These are phyloP conservation scores for Anagyrus pseudococci DNA, from an alignment of 2,888 invertebrate species.

Conservation along the genomic window DNA sequence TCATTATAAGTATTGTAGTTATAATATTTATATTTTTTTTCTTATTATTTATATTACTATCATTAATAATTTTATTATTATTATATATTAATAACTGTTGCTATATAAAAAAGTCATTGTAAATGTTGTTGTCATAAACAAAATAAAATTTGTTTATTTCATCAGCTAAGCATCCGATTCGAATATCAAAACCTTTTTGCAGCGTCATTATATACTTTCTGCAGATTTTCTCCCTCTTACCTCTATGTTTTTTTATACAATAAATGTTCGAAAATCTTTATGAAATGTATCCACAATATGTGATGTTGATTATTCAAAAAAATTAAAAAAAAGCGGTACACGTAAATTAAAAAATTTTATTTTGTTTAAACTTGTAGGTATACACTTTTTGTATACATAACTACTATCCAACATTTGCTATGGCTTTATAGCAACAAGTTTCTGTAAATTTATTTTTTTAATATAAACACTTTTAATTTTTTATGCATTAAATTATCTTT, in stretches of 20 bases:
- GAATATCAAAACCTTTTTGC: too few species aligned
- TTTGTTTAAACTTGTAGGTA: too few species aligned
- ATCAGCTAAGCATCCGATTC: too few species aligned
- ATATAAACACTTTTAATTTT: constrained; percentile 24
- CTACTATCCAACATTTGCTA: neutral
- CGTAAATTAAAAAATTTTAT: too few species aligned
- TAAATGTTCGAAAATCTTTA: neutral
- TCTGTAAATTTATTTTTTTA: constrained; percentile 16
- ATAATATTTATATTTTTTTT: constrained; percentile 20
- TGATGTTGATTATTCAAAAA: neutral
- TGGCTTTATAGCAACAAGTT: neutral
- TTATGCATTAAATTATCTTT: constrained; percentile 2
- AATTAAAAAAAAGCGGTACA: too few species aligned
- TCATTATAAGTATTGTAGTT: constrained; percentile 17
- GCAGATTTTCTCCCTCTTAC: too few species aligned
- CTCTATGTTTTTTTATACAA: neutral
- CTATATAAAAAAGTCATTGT: neutral
- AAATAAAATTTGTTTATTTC: neutral
- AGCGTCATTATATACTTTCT: too few species aligned
- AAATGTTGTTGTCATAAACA: neutral
- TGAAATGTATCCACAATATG: neutral
- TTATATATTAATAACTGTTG: constrained; percentile 10
- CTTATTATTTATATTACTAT: constrained; percentile 20
- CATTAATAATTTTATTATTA: constrained; percentile 18
- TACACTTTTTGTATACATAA: too few species aligned